Evolutionary conservation across 2,888 invertebrate species (phyloP).

Genomic region (Mythimna impura): DNA sequence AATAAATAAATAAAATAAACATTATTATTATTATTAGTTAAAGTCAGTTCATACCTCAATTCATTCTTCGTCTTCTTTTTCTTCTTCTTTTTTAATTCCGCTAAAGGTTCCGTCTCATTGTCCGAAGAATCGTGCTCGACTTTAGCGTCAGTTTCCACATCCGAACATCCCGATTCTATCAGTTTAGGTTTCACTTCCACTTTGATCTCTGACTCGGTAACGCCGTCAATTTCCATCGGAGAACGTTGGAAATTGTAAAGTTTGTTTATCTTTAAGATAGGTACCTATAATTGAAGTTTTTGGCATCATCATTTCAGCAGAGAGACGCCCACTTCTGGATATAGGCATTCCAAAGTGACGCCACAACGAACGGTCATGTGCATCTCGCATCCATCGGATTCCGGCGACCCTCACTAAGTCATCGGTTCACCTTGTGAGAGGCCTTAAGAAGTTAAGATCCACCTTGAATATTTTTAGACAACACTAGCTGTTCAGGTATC

Average conservation of each 20-base stretch:
- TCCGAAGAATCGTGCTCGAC: conserved; percentile 74
- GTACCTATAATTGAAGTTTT: conserved; percentile 25
- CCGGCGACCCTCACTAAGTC: too few relatives aligned
- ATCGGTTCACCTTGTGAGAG: too few relatives aligned
- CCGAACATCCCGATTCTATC: background rate
- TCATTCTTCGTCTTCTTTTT: conserved; percentile 34
- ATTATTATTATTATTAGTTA: too few relatives aligned
- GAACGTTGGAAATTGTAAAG: conserved; percentile 42
- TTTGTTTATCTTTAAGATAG: conserved; percentile 45
- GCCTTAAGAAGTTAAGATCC: too few relatives aligned
- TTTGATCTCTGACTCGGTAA: background rate
- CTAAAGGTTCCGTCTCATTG: conserved; percentile 70
- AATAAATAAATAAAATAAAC: too few relatives aligned
- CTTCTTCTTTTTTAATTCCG: conserved; percentile 57
- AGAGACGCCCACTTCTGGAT: too few relatives aligned
- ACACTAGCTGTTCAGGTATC: too few relatives aligned
- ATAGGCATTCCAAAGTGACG: too few relatives aligned
- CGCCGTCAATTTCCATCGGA: conserved; percentile 8
- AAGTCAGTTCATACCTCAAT: conserved; percentile 39
- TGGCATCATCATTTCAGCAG: background rate
- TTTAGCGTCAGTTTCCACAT: conserved; percentile 71
- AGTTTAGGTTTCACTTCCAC: conserved; percentile 34
- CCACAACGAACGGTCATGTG: too few relatives aligned
- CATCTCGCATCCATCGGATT: too few relatives aligned
- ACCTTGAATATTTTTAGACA: too few relatives aligned